phyloP scores from a whole-genome alignment of 2,113 vertebrate genomes.

The Limanda limanda region DNA sequence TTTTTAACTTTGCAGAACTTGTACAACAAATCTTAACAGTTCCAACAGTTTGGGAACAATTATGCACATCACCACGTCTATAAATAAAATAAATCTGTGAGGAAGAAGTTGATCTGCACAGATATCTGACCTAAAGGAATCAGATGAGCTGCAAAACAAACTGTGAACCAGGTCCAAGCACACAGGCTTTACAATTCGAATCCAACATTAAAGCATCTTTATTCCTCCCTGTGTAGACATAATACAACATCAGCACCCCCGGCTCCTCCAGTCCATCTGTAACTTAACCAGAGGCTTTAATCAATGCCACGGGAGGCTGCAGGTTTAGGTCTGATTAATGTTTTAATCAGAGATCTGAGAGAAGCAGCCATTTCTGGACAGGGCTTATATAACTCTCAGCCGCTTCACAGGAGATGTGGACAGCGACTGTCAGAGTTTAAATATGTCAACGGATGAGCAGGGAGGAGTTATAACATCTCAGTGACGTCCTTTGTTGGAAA shows the following conservation, averaged over 20 bases:
- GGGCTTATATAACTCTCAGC: conserved; percentile 43
- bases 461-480: not conserved
- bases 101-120: too few relatives aligned
- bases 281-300: conserved; percentile 65
- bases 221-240: conserved; percentile 9
- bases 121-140: too few relatives aligned
- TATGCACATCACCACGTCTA: too few relatives aligned
- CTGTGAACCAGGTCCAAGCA: too few relatives aligned
- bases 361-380: conserved; percentile 41
- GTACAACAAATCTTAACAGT: too few relatives aligned
- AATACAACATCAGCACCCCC: conserved; percentile 44
- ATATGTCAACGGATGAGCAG: not conserved
- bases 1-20: too few relatives aligned
- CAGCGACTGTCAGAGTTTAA: conserved; percentile 4
- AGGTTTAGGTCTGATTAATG: conserved; percentile 69
- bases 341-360: conserved; percentile 67
- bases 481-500: not conserved
- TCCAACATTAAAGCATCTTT: conserved; percentile 2
- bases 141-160: too few relatives aligned
- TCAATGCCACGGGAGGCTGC: conserved; percentile 62
- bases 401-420: not conserved
- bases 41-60: too few relatives aligned
- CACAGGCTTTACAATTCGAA: not conserved
- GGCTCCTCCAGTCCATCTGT: conserved; percentile 41
- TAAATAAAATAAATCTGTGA: too few relatives aligned